A percentile compares a stretch with the other conserved stretches of the same genome.
Evolutionary conservation across 1,140 invertebrate genomes (phyloP).

Genomic region (Conopomorpha cramerella): DNA sequence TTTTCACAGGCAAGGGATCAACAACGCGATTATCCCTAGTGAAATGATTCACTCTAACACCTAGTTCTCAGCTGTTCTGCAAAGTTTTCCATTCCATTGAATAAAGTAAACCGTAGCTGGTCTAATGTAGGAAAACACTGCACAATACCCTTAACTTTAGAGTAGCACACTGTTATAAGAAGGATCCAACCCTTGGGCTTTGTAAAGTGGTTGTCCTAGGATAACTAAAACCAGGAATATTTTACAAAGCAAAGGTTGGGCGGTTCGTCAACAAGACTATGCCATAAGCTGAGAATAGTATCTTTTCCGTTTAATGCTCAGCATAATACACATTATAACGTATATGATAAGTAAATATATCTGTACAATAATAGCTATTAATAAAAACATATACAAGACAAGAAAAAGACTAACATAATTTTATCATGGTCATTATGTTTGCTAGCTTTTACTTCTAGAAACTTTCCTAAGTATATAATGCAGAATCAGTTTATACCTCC

Average conservation of each 20-base stretch:
- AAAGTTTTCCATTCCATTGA: constrained; percentile 51
- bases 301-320: constrained; percentile 60
- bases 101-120: constrained; percentile 49
- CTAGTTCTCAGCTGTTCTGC: constrained; percentile 56
- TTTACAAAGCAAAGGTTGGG: constrained; percentile 50
- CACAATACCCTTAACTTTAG: too few relatives aligned
- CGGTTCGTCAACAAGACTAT: constrained; percentile 49
- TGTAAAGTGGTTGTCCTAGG: constrained; percentile 27
- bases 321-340: constrained; percentile 41
- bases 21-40: constrained; percentile 48
- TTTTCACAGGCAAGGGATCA: constrained; percentile 68
- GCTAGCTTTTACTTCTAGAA: not conserved
- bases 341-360: too few relatives aligned
- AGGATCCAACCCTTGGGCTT: constrained; percentile 47
- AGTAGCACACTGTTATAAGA: too few relatives aligned
- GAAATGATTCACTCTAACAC: constrained; percentile 48
- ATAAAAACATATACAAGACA: too few relatives aligned
- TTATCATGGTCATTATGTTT: too few relatives aligned
- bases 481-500: constrained; percentile 17
- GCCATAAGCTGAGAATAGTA: constrained; percentile 41
- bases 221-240: constrained; percentile 19
- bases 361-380: too few relatives aligned
- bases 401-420: too few relatives aligned
- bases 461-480: constrained; percentile 36
- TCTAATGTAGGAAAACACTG: too few relatives aligned